These are phyloP conservation scores for Cantharis lateralis DNA, from an alignment of 2,888 invertebrate genomes.

Conservation along the genomic window DNA sequence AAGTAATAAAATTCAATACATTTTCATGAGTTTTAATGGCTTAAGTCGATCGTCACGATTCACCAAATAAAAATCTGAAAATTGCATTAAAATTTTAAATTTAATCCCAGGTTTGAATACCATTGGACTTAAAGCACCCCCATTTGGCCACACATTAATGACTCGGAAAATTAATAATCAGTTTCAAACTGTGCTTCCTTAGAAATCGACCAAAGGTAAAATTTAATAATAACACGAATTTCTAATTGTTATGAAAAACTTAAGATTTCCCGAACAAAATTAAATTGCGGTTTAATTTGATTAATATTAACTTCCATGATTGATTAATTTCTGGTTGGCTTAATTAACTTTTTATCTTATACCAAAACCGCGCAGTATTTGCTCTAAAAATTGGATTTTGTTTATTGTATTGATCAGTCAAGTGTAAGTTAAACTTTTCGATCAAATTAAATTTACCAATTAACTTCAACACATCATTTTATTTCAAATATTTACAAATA, in stretches of 20 bases:
- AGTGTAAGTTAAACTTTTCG: background rate
- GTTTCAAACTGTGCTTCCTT: conserved; percentile 6
- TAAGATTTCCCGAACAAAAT: background rate
- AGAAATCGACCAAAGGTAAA: conserved; percentile 10
- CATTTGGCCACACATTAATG: conserved; percentile 13
- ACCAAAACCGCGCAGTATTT: background rate
- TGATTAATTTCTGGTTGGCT: background rate
- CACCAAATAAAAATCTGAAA: background rate
- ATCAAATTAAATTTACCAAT: background rate
- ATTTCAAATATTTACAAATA: background rate
- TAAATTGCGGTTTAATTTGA: background rate
- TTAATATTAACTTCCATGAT: background rate
- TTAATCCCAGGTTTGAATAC: background rate
- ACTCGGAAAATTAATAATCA: conserved; percentile 21
- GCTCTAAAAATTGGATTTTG: background rate
- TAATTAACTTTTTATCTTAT: background rate
- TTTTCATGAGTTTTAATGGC: conserved; percentile 16
- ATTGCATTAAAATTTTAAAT: background rate
- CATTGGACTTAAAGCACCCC: background rate
- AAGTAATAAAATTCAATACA: conserved; percentile 25
- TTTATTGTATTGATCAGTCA: background rate
- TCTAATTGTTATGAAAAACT: background rate
- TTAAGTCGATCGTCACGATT: background rate
- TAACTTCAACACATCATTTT: background rate
- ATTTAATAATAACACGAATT: background rate